Base-by-base conservation (phyloP, 1,140 invertebrate genomes). In the Panagrolaimus sp. region DNA sequence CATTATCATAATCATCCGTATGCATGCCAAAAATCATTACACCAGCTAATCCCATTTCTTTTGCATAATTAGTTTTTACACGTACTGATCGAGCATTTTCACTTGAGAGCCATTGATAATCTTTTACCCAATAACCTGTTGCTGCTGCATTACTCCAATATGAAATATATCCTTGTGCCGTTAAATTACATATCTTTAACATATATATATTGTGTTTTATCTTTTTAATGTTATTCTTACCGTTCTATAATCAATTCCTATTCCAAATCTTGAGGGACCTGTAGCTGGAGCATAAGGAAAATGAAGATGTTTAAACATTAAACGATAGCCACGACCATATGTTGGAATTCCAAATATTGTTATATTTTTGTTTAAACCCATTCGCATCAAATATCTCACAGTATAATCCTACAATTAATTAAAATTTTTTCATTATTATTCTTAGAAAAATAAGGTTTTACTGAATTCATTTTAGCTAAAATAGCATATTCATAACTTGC, bases 281-380 rank as follows among this genome's bases (percentile, higher is more conserved):
- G 46, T 67, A 13, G 76, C 75, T 20, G 73, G 76, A 2, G 75
- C 53, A 53, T 78, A 77, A 0, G 68, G 72, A 48, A 47, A 67
- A 48, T 77, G 69, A 5, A 78, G 44, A 25, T 53, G 64, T n/a
- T 63, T 53, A 1, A 61, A 68, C 8, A 78, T 45, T 8, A 78
- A 51, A 42, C 51, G 31, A 42, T 38, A 78, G 7, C 77, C 77
- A 9, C 62, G 25, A 9, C 66, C 77, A 63, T 78, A 78, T 5
- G 73, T 78, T 8, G 77, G 77, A 44, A 78, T 72, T 9, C 77
- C 77, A 63, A 76, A 79, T 27, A 79, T 45, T 8, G 72, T 51
- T 42, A 76, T 78, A 23, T 68, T 66, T 27, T 51, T 44, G 13
- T 63, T 48, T 14, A 78, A 43, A 20, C 77, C 77, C 16, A 45